Conservation (phyloP, 2,888 invertebrate species). For the Mesochorus sp. region DNA sequence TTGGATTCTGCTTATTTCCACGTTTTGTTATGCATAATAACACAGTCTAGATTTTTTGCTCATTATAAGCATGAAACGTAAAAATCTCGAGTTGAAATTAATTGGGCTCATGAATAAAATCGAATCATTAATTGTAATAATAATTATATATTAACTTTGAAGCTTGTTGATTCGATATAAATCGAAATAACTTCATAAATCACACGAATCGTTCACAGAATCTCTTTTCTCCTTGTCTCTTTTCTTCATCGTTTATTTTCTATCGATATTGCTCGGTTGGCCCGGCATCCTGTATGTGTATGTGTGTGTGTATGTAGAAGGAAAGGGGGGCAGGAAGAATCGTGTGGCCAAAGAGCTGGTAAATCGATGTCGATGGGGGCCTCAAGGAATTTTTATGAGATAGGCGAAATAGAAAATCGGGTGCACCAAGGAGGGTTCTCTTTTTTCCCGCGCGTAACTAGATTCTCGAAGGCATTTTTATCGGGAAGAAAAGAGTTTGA, state of each 20-base stretch:
- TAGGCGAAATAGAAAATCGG: constrained; percentile 59
- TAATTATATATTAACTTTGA: background rate
- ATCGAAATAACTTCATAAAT: constrained; percentile 40
- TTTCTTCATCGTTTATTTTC: constrained; percentile 42
- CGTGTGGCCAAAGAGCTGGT: constrained; percentile 45
- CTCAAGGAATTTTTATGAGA: constrained; percentile 58
- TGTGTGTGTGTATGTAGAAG: background rate
- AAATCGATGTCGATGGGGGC: constrained; percentile 58
- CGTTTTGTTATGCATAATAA: background rate
- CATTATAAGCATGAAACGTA: too few species aligned
- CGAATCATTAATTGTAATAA: background rate
- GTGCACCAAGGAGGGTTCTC: background rate
- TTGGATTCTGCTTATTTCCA: background rate
- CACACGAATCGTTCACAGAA: constrained; percentile 30
- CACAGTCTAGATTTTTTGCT: too few species aligned
- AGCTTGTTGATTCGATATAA: background rate
- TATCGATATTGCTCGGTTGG: constrained; percentile 41
- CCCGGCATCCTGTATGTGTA: background rate
- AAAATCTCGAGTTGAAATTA: too few species aligned
- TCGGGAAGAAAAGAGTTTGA: constrained; percentile 46
- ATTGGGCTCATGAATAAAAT: too few species aligned
- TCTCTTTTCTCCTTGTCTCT: constrained; percentile 15
- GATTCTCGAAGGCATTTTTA: constrained; percentile 53
- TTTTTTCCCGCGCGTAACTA: constrained; percentile 33
- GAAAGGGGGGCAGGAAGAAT: background rate